A percentile compares a stretch with the other conserved stretches of the same genome.
Evolutionary conservation across 1,140 invertebrate species (phyloP).

Genomic region (Thaumetopoea pityocampa): DNA sequence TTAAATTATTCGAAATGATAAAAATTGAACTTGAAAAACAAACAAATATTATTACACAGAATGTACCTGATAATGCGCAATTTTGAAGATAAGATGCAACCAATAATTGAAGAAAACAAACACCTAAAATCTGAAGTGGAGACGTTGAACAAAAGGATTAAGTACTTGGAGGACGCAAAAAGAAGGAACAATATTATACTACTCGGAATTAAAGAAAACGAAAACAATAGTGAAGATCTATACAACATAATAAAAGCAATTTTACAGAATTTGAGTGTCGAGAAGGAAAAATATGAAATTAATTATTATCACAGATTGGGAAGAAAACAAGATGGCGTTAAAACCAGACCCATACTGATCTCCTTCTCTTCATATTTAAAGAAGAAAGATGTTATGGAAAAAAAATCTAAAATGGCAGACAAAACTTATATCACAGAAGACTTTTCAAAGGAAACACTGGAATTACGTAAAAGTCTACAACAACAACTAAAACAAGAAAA

Average conservation of each 20-base stretch:
- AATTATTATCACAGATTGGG: conserved; percentile 7
- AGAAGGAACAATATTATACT: conserved; percentile 20
- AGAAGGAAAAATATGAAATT: conserved; percentile 11
- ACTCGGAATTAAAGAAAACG: conserved; percentile 14
- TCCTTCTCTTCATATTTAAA: conserved; percentile 4
- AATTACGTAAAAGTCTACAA: conserved; percentile 17
- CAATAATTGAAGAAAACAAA: conserved; percentile 13
- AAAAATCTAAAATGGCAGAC: conserved; percentile 7
- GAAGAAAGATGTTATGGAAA: conserved; percentile 14
- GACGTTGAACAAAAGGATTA: conserved; percentile 11
- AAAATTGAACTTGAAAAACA: no score
- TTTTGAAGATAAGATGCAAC: conserved; percentile 16
- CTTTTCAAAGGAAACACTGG: conserved; percentile 15
- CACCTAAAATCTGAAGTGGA: conserved; percentile 9
- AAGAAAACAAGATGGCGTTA: background rate
- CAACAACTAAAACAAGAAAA: conserved; percentile 10
- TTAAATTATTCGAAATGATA: no score
- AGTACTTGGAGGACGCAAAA: conserved; percentile 5
- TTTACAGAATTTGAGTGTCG: background rate
- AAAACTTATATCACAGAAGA: conserved; percentile 12
- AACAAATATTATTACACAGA: no score
- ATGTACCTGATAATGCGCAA: no score
- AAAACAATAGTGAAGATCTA: conserved; percentile 1
- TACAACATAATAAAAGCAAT: background rate
- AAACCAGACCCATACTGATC: conserved; percentile 11